Evolutionary conservation across 2,113 vertebrate species (phyloP).

Genomic region (Spermophilus dauricus): DNA sequence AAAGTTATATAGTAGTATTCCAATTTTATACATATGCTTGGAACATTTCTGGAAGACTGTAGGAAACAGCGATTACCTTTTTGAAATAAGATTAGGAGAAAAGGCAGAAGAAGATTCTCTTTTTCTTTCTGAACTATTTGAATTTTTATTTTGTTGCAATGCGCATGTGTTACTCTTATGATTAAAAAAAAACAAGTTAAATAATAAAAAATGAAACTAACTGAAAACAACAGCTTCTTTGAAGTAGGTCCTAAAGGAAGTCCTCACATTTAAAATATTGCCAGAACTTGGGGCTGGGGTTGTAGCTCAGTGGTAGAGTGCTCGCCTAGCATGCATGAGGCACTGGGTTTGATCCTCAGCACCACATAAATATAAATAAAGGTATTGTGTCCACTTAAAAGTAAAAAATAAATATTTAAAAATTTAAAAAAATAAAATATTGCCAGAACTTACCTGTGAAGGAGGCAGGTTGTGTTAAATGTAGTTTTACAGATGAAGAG

Average conservation of each 20-base stretch:
- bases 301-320: too few species aligned
- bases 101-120: background rate
- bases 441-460: background rate
- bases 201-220: slow-evolving; percentile 22
- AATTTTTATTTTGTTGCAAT: background rate
- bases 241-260: background rate
- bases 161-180: background rate
- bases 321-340: too few species aligned
- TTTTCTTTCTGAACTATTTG: background rate
- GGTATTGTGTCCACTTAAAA: too few species aligned
- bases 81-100: background rate
- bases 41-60: background rate
- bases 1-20: background rate
- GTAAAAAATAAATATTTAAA: too few species aligned
- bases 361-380: too few species aligned
- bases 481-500: background rate
- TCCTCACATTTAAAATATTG: background rate
- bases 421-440: background rate
- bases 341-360: too few species aligned
- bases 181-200: slow-evolving; percentile 12
- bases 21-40: background rate
- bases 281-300: background rate
- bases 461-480: background rate
- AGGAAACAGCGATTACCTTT: background rate
- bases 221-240: slow-evolving; percentile 8